Evolutionary conservation across 1,140 invertebrate species (phyloP), one percentile per base, ranked within the genome.

Genomic region (Aporrectodea caliginosa): DNA sequence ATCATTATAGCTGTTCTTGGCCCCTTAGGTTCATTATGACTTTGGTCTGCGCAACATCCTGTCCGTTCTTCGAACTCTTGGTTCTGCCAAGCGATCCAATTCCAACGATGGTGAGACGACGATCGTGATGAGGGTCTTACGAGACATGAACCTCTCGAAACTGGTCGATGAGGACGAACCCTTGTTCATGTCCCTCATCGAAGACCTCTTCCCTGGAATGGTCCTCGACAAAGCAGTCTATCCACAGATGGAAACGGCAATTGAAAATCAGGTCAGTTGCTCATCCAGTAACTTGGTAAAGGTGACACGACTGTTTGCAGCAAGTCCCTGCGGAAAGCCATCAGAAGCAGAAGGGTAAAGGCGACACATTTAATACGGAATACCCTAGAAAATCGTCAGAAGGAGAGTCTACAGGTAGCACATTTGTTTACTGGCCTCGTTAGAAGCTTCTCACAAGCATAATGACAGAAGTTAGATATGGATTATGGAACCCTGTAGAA

Each of bases 111-210:
- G 94, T 69, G 96, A 98, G 88, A 94, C 94, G 83, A 96, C 94
- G 0, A 98, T 97, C 82, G 96, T 98, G 0, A 98, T 98, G 96
- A 90, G 96, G 85, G 96, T 98, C n/a, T 87, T 98, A 22, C 90
- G 96, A 83, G 96, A 98, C 87, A 98, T 98, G 96, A 98, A 98
- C 91, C 90, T 98, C 22, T 98, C 96, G 0, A 98, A 98, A 89
- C 89, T 98, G 69, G 97, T 95, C 29, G 96, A 98, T 86, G 96
- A 98, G 89, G 96, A 98, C 87, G 97, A 98, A 85, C 96, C 97
- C 0, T 89, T 98, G 0, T 98, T 98, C 84, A 94, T 98, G 89
- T 98, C 95, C 0, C 87, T 98, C 16, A 95, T 98, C 34, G 93
- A 96, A 70, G 97, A 98, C 90, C 89, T 98, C 80, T 98, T 98